Conservation (phyloP, 2,113 vertebrate genomes). For the Calypte anna region DNA sequence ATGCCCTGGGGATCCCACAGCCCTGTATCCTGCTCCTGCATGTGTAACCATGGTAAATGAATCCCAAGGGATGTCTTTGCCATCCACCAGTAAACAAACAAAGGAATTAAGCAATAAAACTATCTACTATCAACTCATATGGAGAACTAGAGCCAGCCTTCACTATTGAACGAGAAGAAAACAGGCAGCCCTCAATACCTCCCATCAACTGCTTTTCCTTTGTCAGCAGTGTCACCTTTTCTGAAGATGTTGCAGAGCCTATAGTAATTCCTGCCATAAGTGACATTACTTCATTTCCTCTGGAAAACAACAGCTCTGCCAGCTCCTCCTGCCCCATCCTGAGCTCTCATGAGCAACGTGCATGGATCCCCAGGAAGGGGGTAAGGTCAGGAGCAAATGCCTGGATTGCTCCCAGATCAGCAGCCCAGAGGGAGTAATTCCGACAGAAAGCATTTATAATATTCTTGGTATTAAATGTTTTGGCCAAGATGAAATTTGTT, state of each 20-base stretch:
- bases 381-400: constrained; percentile 65
- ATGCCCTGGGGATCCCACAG: background rate
- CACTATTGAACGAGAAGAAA: background rate
- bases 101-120: background rate
- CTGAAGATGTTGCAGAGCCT: constrained; percentile 25
- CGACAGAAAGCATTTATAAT: constrained; percentile 69
- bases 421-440: constrained; percentile 68
- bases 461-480: constrained; percentile 71
- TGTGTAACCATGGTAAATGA: background rate
- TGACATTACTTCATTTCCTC: constrained; percentile 74
- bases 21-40: background rate
- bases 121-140: background rate
- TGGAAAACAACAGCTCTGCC: constrained; percentile 59
- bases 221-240: background rate
- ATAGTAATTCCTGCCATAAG: constrained; percentile 37
- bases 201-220: background rate
- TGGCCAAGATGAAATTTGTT: constrained; percentile 70
- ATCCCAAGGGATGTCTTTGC: background rate
- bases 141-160: background rate
- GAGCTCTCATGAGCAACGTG: background rate
- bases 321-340: constrained; percentile 8
- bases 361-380: constrained; percentile 47
- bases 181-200: background rate
- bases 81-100: background rate
- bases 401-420: constrained; percentile 72